A percentile compares a stretch with the other conserved stretches of the same genome.
Evolutionary conservation across 2,797 vertebrate species (phyloP).

Genomic region (Mormyrus proboscirostris): DNA sequence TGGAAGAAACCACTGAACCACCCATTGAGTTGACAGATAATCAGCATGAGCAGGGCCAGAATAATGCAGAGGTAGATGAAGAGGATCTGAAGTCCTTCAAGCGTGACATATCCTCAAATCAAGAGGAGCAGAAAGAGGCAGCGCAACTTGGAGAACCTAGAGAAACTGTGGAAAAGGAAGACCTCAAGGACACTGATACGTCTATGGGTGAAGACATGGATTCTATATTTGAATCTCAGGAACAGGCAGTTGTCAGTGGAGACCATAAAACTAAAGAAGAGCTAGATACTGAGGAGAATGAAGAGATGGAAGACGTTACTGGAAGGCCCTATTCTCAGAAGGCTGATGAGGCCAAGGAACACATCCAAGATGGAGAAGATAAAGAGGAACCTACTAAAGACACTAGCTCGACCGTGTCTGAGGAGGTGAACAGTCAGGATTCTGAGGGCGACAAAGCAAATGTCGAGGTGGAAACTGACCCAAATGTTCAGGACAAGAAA

Average conservation of each 20-base stretch:
- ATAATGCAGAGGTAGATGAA: background rate
- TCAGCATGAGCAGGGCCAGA: background rate
- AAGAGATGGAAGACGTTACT: background rate
- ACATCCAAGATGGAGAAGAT: constrained; percentile 52
- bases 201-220: constrained; percentile 19
- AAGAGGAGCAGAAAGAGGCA: constrained; percentile 17
- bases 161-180: constrained; percentile 17
- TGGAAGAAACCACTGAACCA: constrained; percentile 7
- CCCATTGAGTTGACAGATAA: background rate
- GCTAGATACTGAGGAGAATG: background rate
- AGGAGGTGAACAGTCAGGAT: constrained; percentile 12
- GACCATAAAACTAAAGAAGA: constrained; percentile 21
- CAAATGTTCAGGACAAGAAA: background rate
- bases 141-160: constrained; percentile 20
- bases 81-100: constrained; percentile 2
- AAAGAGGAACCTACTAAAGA: constrained; percentile 51
- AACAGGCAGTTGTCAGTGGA: constrained; percentile 7
- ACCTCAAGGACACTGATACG: constrained; percentile 39
- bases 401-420: background rate
- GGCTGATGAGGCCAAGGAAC: constrained; percentile 13
- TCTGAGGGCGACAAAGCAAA: constrained; percentile 13
- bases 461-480: background rate
- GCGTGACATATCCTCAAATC: background rate
- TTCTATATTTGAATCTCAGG: constrained; percentile 11
- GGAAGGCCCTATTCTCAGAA: background rate